A percentile compares a stretch with the other conserved stretches of the same genome.
phyloP scores from a whole-genome alignment of 2,113 vertebrate species.

The Albula goreensis region DNA sequence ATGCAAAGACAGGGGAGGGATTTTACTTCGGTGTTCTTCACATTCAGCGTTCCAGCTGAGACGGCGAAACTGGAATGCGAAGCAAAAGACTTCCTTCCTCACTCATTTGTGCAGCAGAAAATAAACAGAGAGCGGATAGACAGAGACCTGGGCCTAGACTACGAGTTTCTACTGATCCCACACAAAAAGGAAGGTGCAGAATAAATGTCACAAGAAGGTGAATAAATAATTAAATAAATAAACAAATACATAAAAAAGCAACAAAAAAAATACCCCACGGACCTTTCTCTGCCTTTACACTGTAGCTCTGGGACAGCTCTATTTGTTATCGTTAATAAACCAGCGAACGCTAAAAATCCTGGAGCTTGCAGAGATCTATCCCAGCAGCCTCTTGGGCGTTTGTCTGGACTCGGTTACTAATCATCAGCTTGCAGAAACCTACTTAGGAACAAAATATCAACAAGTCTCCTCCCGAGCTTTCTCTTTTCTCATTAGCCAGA shows the following conservation, averaged over 20 bases:
- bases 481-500: slow-evolving; percentile 73
- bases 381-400: slow-evolving; percentile 28
- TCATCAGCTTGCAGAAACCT: slow-evolving; percentile 64
- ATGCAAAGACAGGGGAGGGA: neutral
- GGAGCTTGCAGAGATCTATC: slow-evolving; percentile 40
- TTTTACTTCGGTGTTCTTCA: neutral
- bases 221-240: neutral
- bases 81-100: neutral
- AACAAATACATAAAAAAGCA: neutral
- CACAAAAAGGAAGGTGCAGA: neutral
- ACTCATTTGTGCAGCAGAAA: neutral
- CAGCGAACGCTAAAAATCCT: slow-evolving; percentile 46
- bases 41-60: neutral
- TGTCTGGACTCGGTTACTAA: slow-evolving; percentile 51
- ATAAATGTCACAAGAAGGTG: neutral
- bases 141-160: neutral
- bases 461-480: slow-evolving; percentile 66
- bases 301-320: neutral
- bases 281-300: slow-evolving; percentile 1
- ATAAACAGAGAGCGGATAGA: neutral
- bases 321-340: slow-evolving; percentile 44
- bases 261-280: neutral
- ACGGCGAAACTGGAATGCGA: neutral
- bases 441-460: slow-evolving; percentile 69
- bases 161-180: neutral